phyloP scores from a whole-genome alignment of 37 sponge, comb jelly and placozoan species.

The Agelas oroides region DNA sequence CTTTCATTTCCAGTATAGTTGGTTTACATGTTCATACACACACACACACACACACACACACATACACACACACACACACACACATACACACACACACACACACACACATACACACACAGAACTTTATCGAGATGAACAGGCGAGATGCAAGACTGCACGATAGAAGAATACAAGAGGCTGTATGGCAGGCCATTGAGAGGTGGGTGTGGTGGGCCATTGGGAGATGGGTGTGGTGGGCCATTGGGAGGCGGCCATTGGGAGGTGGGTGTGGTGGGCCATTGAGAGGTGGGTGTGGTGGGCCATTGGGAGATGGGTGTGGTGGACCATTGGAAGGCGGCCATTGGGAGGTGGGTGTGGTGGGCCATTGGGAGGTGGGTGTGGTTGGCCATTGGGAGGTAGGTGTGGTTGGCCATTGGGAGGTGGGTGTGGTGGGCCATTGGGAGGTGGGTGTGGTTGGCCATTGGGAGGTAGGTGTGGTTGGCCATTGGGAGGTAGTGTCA shows the following conservation, averaged over 20 bases:
- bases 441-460: constrained; percentile 9
- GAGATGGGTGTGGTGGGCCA: constrained; percentile 2
- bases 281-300: constrained; percentile 25
- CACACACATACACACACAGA: not conserved
- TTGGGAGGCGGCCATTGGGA: constrained; percentile 50
- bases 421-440: constrained; percentile 51
- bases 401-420: not conserved
- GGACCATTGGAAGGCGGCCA: constrained; percentile 30
- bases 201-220: constrained; percentile 10
- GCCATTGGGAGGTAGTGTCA: too few relatives aligned
- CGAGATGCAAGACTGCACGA: constrained; percentile 31
- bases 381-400: constrained; percentile 30
- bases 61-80: too few relatives aligned
- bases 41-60: too few relatives aligned
- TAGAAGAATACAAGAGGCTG: constrained; percentile 38
- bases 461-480: constrained; percentile 29
- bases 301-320: constrained; percentile 25
- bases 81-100: too few relatives aligned
- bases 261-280: constrained; percentile 48
- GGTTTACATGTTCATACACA: not conserved
- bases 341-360: too few relatives aligned
- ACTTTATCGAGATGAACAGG: constrained; percentile 30
- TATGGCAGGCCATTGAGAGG: constrained; percentile 57
- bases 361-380: constrained; percentile 42
- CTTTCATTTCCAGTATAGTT: not conserved